Base-by-base conservation (phyloP, 2,113 vertebrate genomes). In the Psettodes erumei region DNA sequence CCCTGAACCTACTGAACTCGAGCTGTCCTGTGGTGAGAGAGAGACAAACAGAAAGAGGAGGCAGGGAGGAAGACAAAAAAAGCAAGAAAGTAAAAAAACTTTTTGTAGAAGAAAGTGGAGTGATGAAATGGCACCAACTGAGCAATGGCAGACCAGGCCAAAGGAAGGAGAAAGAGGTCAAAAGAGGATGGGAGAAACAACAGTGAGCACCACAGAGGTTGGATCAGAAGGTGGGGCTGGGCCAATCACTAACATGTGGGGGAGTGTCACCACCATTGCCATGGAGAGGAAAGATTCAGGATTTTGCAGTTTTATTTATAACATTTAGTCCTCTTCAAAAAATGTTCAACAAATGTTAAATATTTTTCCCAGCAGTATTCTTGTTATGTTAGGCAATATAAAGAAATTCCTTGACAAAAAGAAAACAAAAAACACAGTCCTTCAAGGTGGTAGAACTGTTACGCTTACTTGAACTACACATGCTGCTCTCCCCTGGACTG, bases 1-100 rank as follows among this genome's bases (percentile, higher is more conserved):
- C 23, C 96, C 97, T 0, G 98, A 96, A 25, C 96, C 97, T 32
- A 98, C 94, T 0, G 96, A 96, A 79, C 96, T 95, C 6, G 95
- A 95, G 68, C 96, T 96, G 40, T 99, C 98, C 98, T 99, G 90
- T 89, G 68, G 33, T 56, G 18, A 62, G 12, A 68, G 18, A 71
- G 1, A 53, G 63, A 66, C 8, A 47, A 6, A 12, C n/a, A 65
- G 13, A 53, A 16, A 5, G 19, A 45, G 18, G 18, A 38, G 28
- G 8, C 60, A 16, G 7, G 11, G 23, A 19, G 10, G 40, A 37
- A 19, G 16, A 64, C 4, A 54, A 35, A 33, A 30, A 12, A 51
- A 51, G 21, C 1, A 79, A 5, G 47, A 61, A 45, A 51, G 23
- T 21, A 9, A 30, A 0, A 2, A 2, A 6, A n/a, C n/a, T 8